Percentiles rank a stretch among this genome's conserved stretches.
phyloP scores from a whole-genome alignment of 1,140 invertebrate genomes.

The Ladona fulva region DNA sequence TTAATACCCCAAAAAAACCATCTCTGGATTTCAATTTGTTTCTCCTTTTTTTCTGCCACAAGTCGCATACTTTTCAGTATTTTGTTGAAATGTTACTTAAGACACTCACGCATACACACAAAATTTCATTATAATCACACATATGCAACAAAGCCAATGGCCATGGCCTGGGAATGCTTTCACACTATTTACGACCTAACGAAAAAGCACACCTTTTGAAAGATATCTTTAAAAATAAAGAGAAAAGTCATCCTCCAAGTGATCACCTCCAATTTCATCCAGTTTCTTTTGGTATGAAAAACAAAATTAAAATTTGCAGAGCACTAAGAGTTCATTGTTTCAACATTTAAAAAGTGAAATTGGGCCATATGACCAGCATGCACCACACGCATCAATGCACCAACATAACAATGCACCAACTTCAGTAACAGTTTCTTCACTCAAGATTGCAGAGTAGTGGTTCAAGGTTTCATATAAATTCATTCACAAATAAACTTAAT shows the following conservation, averaged over 20 bases:
- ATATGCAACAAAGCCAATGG: background rate
- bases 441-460: background rate
- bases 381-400: background rate
- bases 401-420: background rate
- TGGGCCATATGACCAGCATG: background rate
- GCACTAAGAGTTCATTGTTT: background rate
- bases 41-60: background rate
- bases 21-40: background rate
- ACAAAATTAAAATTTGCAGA: slow-evolving; percentile 11
- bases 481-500: background rate
- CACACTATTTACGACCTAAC: background rate
- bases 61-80: background rate
- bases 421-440: background rate
- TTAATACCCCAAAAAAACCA: background rate
- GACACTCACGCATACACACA: background rate
- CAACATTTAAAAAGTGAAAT: background rate
- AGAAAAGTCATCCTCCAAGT: background rate
- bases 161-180: slow-evolving; percentile 3
- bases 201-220: background rate
- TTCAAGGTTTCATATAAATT: background rate
- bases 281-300: background rate
- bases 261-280: background rate
- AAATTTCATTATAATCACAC: background rate
- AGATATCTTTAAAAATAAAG: background rate
- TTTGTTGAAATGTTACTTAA: background rate